Evolutionary conservation across 2,797 vertebrate species (phyloP).

Genomic region (Myotis daubentonii): DNA sequence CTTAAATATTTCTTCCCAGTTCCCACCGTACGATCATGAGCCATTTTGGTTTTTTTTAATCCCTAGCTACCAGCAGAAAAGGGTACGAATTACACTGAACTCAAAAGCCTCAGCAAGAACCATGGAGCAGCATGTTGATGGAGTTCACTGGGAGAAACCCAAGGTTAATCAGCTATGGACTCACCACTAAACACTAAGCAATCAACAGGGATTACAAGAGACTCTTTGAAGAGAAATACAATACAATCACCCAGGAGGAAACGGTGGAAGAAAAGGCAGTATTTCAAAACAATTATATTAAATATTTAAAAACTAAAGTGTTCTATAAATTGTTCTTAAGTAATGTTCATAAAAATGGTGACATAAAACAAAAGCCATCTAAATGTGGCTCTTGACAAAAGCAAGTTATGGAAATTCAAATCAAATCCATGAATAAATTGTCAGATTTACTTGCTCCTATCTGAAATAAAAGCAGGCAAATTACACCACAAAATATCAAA

Average conservation of each 20-base stretch:
- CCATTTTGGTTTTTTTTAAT: slow-evolving; percentile 44
- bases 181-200: slow-evolving; percentile 19
- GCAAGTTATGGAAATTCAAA: slow-evolving; percentile 61
- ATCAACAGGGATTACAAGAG: slow-evolving; percentile 48
- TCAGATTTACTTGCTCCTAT: slow-evolving; percentile 50
- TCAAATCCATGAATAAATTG: slow-evolving; percentile 59
- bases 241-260: slow-evolving; percentile 23
- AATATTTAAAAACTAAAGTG: slow-evolving; percentile 69
- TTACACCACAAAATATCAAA: slow-evolving; percentile 64
- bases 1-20: slow-evolving; percentile 48
- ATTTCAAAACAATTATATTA: slow-evolving; percentile 70
- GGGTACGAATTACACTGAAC: slow-evolving; percentile 1
- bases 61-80: slow-evolving; percentile 34
- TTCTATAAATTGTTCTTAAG: slow-evolving; percentile 73
- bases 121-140: neutral
- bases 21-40: neutral
- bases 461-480: slow-evolving; percentile 61
- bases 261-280: neutral
- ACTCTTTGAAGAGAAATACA: slow-evolving; percentile 52
- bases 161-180: slow-evolving; percentile 71
- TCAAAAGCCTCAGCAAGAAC: slow-evolving; percentile 50
- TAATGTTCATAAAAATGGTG: slow-evolving; percentile 69
- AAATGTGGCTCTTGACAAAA: slow-evolving; percentile 64
- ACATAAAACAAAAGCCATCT: slow-evolving; percentile 72
- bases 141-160: slow-evolving; percentile 57